Base-by-base conservation (phyloP, 37 sponge, comb jelly and placozoan genomes). In the Eunapius fragilis region DNA sequence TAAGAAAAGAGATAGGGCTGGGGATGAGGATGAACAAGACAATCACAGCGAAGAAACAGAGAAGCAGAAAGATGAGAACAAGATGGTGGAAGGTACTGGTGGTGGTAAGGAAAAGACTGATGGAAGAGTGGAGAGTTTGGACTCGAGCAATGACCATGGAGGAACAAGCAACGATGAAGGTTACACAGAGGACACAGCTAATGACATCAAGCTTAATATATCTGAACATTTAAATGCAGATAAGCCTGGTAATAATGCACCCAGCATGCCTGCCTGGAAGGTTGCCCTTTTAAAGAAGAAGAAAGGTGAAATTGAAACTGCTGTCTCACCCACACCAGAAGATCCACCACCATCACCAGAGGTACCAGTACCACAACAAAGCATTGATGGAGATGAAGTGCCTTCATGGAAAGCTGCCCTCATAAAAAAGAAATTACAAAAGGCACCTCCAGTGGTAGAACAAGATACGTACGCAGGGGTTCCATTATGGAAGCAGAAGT, bases 361-460 rank as follows among this genome's bases (percentile, higher is more conserved):
- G 9, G 2, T 19, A 7, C 75, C 75, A 74, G 2, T 33, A 74
- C 23, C 2, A 34, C n/a, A 76, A 45, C n/a, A 30, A 34, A 76
- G 23, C 6, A 76, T 30, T 19, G 74, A 79, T 9, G 77, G 32
- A 14, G 85, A 83, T 25, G 74, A 74, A 31, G n/a, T 92, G 10
- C 96, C 96, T n/a, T 75, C 67, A 30, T 95, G 96, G 96, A 95
- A 92, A 75, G 75, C 31, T 36, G 84, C 86, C 24, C 36, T 95
- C 11, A 30, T 87, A 37, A 73, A 92, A 71, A 85, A 89, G 74
- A 95, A 75, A 47, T 34, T 86, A 69, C 19, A 9, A 0, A 69
- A 87, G 30, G 37, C 31, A 11, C 13, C 37, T 37, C 9, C 71
- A 70, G 72, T 34, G n/a, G 70, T 31, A 14, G 41, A 37, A 31